These are phyloP conservation scores for Tringa solitaria DNA, from an alignment of 2,113 vertebrate species.

Conservation along the genomic window DNA sequence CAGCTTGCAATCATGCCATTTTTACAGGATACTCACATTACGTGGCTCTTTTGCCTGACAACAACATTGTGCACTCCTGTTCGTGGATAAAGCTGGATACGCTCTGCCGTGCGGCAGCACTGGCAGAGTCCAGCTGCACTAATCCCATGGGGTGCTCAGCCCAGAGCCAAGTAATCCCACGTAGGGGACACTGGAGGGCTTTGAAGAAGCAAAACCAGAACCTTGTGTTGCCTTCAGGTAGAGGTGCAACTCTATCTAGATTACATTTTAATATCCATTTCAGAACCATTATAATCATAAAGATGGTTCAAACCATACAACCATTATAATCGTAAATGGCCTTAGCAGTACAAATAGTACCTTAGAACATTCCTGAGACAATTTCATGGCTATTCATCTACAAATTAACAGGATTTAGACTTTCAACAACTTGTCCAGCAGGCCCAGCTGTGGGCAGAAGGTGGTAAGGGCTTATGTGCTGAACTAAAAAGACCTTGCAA, in stretches of 20 bases:
- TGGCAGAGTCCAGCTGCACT: background rate
- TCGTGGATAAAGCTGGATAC: rapidly evolving
- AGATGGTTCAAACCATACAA: background rate
- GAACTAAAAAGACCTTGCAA: background rate
- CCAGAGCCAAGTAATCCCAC: rapidly evolving
- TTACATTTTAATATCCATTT: background rate
- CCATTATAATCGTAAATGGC: background rate
- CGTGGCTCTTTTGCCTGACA: background rate
- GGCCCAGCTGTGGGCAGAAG: background rate
- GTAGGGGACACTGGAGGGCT: background rate
- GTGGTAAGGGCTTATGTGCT: background rate
- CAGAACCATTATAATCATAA: background rate
- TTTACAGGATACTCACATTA: background rate
- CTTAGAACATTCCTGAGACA: background rate
- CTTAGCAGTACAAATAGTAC: background rate
- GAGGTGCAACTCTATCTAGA: background rate
- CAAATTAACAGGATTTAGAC: background rate
- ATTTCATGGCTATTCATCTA: background rate
- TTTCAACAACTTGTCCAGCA: background rate
- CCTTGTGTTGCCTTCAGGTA: background rate
- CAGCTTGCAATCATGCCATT: background rate
- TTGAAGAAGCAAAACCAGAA: background rate
- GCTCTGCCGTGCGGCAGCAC: rapidly evolving
- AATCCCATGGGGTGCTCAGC: background rate
- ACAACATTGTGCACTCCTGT: too few species aligned